Evolutionary conservation across 1,140 invertebrate species (phyloP).

Genomic region (Teleopsis dalmanni): DNA sequence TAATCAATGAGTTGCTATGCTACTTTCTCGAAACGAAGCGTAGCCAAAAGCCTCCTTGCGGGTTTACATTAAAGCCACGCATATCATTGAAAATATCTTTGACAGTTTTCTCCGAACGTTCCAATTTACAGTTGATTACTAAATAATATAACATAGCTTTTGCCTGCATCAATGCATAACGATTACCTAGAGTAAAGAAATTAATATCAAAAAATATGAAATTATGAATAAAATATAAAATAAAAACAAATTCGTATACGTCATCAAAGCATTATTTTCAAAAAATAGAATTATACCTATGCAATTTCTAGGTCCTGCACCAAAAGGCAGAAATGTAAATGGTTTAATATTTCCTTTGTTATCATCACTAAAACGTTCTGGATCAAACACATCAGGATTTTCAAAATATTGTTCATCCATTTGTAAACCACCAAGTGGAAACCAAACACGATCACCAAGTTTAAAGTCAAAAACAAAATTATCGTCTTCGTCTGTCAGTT

Average conservation of each 20-base stretch:
- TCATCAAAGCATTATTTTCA: no score
- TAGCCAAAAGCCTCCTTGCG: conserved; percentile 40
- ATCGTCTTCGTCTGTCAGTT: background rate
- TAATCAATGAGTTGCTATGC: no score
- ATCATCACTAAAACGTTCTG: conserved; percentile 47
- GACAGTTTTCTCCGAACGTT: conserved; percentile 36
- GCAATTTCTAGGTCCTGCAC: conserved; percentile 42
- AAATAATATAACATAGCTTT: conserved; percentile 47
- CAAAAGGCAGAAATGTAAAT: conserved; percentile 34
- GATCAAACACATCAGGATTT: conserved; percentile 47
- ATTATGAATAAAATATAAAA: no score
- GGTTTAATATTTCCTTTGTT: conserved; percentile 30
- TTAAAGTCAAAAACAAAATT: conserved; percentile 7
- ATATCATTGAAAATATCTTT: conserved; percentile 36
- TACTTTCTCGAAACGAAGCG: conserved; percentile 20
- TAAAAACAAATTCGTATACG: no score
- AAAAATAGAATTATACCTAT: conserved; percentile 46
- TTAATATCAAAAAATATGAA: background rate
- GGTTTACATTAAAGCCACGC: conserved; percentile 28
- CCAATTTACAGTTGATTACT: conserved; percentile 50
- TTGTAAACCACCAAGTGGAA: conserved; percentile 43
- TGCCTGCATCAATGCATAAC: conserved; percentile 44
- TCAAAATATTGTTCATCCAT: conserved; percentile 47
- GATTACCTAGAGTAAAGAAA: conserved; percentile 17
- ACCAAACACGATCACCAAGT: conserved; percentile 17